Evolutionary conservation across 2,888 invertebrate species (phyloP), one percentile per base, ranked within the genome.

Genomic region (Hydrotaea cyrtoneurina): DNA sequence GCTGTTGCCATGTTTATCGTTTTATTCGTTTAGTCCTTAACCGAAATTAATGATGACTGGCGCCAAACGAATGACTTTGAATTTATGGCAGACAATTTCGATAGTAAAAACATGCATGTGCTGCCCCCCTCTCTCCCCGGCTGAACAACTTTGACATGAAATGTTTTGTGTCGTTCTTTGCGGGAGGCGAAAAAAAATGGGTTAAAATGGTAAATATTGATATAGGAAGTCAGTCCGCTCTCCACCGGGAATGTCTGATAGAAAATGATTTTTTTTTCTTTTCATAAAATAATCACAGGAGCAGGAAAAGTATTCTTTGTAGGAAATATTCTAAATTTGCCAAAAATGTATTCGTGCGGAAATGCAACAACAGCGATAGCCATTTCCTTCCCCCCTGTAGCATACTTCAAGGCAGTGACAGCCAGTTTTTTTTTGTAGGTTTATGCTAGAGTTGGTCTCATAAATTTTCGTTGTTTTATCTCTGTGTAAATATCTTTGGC

Each of bases 81-180:
- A 76, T 80, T 80, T 81, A 83, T 84, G 57, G 73, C 77, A 74
- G 83, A 74, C 72, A 83, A 79, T 64, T 81, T 80, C 73, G 31
- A 80, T 77, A 71, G 43, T 66, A 26, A 69, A 62, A 64, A 64
- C 36, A 78, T 66, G 31, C 36, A 77, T 43, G n/a, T 21, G 36
- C 17, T 57, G 57, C 23, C 19, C 21, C 13, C 21, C 17, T 53
- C 53, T 10, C 2, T 53, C 5, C 43, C 10, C 15, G 43, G 13
- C 13, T 11, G 7, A 11, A 43, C 43, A 43, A 43, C 43, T 11
- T 11, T 43, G n/a, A n/a, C n/a, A n/a, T n/a, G n/a, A n/a, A n/a
- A n/a, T n/a, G n/a, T n/a, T n/a, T n/a, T n/a, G n/a, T n/a, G n/a
- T n/a, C n/a, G n/a, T n/a, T n/a, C n/a, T n/a, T n/a, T n/a, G n/a